phyloP scores from a whole-genome alignment of 2,888 invertebrate species.

The Agonopterix subpropinquella region DNA sequence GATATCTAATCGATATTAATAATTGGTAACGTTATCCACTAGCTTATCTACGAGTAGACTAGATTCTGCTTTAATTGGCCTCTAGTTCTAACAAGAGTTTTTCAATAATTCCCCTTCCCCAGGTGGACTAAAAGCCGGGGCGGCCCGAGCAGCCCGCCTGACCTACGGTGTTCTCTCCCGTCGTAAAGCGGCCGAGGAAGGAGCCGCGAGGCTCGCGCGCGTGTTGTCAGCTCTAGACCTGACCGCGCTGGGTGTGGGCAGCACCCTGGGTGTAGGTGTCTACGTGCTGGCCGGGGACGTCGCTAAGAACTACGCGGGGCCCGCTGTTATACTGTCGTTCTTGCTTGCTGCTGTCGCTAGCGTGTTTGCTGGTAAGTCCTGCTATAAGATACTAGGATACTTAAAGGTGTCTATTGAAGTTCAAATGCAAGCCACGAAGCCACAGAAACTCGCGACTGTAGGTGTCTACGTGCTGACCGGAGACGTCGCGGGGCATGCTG shows the following conservation, averaged over 20 bases:
- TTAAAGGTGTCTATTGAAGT: no score
- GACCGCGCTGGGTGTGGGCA: constrained; percentile 88
- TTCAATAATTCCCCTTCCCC: neutral
- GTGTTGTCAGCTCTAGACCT: constrained; percentile 88
- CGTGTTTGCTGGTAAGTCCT: constrained; percentile 85
- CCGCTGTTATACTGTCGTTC: constrained; percentile 90
- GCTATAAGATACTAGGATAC: neutral
- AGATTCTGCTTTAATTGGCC: no score
- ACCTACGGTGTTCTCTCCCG: constrained; percentile 58
- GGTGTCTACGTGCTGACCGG: no score
- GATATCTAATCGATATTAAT: no score
- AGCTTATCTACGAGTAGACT: no score
- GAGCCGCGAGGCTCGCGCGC: constrained; percentile 75
- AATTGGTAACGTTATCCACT: no score
- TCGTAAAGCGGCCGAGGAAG: constrained; percentile 65
- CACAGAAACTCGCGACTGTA: no score
- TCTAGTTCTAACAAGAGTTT: no score
- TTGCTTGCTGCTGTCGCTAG: constrained; percentile 94
- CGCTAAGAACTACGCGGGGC: constrained; percentile 87
- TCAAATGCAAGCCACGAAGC: no score
- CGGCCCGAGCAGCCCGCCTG: constrained; percentile 38
- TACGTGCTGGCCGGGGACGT: constrained; percentile 93
- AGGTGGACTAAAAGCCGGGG: constrained; percentile 63
- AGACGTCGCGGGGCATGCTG: no score
- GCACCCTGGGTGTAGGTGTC: constrained; percentile 92